Evolutionary conservation across 2,888 invertebrate species (phyloP).

Genomic region (Lamellibrachia columna): DNA sequence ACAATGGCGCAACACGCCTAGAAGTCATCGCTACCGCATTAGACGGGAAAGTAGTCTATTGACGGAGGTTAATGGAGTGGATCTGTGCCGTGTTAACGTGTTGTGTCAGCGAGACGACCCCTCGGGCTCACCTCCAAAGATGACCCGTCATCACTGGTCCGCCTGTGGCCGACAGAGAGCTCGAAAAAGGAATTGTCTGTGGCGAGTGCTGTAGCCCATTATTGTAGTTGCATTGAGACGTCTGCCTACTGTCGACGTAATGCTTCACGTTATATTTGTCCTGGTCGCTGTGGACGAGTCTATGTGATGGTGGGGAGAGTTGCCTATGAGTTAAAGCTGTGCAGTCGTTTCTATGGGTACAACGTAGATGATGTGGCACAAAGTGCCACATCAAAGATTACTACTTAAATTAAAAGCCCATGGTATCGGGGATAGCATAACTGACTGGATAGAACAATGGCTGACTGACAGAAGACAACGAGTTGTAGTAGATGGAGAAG

Average conservation of each 20-base stretch:
- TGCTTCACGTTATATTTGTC: not conserved
- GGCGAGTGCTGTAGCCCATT: not conserved
- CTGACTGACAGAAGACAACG: too few species aligned
- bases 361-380: too few species aligned
- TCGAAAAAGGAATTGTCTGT: not conserved
- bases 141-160: not conserved
- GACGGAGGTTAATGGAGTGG: constrained; percentile 9
- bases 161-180: not conserved
- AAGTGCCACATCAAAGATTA: too few species aligned
- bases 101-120: not conserved
- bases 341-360: too few species aligned
- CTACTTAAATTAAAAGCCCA: too few species aligned
- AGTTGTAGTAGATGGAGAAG: too few species aligned
- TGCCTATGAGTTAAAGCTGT: too few species aligned
- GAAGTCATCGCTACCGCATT: not conserved
- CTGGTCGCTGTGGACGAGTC: too few species aligned
- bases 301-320: too few species aligned
- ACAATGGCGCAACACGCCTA: not conserved
- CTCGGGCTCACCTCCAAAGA: not conserved
- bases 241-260: not conserved
- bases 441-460: too few species aligned
- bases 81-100: not conserved
- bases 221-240: not conserved
- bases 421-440: too few species aligned
- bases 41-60: constrained; percentile 1